Evolutionary conservation across 1,140 invertebrate genomes (phyloP).

Genomic region (Aphelinus certus): DNA sequence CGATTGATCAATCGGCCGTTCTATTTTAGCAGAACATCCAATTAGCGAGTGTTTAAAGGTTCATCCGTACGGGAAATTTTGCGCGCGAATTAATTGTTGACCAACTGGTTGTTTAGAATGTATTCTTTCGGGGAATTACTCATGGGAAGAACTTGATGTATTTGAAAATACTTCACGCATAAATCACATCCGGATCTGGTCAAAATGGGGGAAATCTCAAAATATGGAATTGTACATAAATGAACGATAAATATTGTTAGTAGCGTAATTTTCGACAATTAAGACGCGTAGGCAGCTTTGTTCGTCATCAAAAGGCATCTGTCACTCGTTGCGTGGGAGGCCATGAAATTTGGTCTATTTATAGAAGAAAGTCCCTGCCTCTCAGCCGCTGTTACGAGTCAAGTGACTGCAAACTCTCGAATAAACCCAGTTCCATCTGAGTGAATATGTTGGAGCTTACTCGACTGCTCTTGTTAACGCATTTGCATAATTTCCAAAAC

Average conservation of each 20-base stretch:
- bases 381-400: background rate
- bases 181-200: too few species aligned
- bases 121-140: too few species aligned
- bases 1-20: background rate
- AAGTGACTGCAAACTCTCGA: background rate
- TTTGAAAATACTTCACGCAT: too few species aligned
- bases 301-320: slow-evolving; percentile 41
- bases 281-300: slow-evolving; percentile 3
- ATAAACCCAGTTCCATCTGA: slow-evolving; percentile 1
- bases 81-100: too few species aligned
- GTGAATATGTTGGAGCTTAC: background rate
- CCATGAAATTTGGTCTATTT: slow-evolving; percentile 53
- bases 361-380: slow-evolving; percentile 37
- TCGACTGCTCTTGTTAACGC: background rate
- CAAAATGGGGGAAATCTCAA: too few species aligned
- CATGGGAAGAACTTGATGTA: too few species aligned
- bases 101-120: too few species aligned
- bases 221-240: too few species aligned
- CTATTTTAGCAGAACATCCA: background rate
- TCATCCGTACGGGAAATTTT: too few species aligned
- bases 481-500: too few species aligned
- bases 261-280: background rate
- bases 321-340: slow-evolving; percentile 49
- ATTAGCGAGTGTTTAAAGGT: too few species aligned
- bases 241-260: too few species aligned